These are phyloP conservation scores for Ophonus ardosiacus DNA, from an alignment of 2,888 invertebrate genomes.

Conservation along the genomic window DNA sequence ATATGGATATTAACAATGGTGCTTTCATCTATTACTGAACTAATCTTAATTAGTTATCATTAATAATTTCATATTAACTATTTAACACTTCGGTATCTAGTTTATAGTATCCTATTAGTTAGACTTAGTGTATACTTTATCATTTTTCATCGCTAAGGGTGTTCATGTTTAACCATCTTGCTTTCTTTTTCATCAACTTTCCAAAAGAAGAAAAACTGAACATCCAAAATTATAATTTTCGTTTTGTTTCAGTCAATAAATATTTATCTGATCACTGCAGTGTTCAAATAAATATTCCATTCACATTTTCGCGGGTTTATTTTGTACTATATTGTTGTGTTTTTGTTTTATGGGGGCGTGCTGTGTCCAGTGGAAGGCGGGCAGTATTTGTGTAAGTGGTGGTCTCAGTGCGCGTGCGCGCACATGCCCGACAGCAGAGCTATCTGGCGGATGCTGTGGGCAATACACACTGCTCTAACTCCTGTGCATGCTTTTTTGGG, in stretches of 20 bases:
- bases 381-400: slow-evolving; percentile 76
- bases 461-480: slow-evolving; percentile 51
- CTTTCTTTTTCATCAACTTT: slow-evolving; percentile 35
- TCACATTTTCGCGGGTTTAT: slow-evolving; percentile 29
- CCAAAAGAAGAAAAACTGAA: slow-evolving; percentile 20
- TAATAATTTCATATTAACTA: slow-evolving; percentile 46
- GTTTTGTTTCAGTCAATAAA: not conserved
- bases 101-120: slow-evolving; percentile 64
- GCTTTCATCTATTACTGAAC: slow-evolving; percentile 56
- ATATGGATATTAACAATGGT: slow-evolving; percentile 37
- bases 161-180: slow-evolving; percentile 29
- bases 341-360: slow-evolving; percentile 68
- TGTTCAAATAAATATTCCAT: slow-evolving; percentile 11
- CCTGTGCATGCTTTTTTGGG: slow-evolving; percentile 49
- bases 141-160: slow-evolving; percentile 55
- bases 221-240: slow-evolving; percentile 6
- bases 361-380: slow-evolving; percentile 73
- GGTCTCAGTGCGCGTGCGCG: slow-evolving; percentile 71
- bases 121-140: slow-evolving; percentile 60
- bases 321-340: slow-evolving; percentile 66
- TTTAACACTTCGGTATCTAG: slow-evolving; percentile 52
- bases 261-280: slow-evolving; percentile 13
- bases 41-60: slow-evolving; percentile 32
- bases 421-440: slow-evolving; percentile 60
- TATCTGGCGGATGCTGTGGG: slow-evolving; percentile 59